A percentile compares a stretch with the other conserved stretches of the same genome.
These are phyloP conservation scores for Galeopsomyia nigrocyanea DNA, from an alignment of 2,888 invertebrate genomes.

Conservation along the genomic window DNA sequence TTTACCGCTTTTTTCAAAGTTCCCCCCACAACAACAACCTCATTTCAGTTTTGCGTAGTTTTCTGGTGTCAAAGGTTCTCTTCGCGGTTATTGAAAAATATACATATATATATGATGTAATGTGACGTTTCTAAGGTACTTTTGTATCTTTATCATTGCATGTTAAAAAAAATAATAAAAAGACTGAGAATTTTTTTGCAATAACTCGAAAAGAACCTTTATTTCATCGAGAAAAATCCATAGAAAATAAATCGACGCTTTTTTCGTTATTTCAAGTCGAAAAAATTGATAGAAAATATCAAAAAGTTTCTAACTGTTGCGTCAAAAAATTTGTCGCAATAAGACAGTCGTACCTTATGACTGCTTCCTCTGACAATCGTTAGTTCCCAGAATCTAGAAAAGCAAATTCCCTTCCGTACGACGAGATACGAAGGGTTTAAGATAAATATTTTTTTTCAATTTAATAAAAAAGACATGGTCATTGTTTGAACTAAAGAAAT, in stretches of 20 bases:
- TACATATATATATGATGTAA: background rate
- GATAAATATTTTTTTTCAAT: too few species aligned
- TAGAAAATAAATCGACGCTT: slow-evolving; percentile 21
- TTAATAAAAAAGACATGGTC: too few species aligned
- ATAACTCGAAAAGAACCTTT: too few species aligned
- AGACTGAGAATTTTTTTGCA: background rate
- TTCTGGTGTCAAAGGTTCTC: slow-evolving; percentile 26
- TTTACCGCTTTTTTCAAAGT: slow-evolving; percentile 34
- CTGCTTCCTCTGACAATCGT: slow-evolving; percentile 13
- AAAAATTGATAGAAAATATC: background rate
- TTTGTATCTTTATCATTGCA: too few species aligned
- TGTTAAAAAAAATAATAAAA: background rate
- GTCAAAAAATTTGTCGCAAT: slow-evolving; percentile 2
- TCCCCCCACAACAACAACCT: too few species aligned
- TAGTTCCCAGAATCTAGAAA: slow-evolving; percentile 17
- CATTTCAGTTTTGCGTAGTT: background rate
- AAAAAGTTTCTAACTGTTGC: slow-evolving; percentile 4
- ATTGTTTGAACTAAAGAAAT: too few species aligned
- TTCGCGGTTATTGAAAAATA: slow-evolving; percentile 6
- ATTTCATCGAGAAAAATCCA: too few species aligned
- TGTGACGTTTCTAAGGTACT: too few species aligned
- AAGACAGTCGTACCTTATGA: slow-evolving; percentile 13
- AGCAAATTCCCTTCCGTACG: background rate
- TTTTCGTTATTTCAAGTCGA: slow-evolving; percentile 4
- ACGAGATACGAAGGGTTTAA: too few species aligned